Conservation (phyloP, 1,140 invertebrate genomes). For the Achatina immaculata region DNA sequence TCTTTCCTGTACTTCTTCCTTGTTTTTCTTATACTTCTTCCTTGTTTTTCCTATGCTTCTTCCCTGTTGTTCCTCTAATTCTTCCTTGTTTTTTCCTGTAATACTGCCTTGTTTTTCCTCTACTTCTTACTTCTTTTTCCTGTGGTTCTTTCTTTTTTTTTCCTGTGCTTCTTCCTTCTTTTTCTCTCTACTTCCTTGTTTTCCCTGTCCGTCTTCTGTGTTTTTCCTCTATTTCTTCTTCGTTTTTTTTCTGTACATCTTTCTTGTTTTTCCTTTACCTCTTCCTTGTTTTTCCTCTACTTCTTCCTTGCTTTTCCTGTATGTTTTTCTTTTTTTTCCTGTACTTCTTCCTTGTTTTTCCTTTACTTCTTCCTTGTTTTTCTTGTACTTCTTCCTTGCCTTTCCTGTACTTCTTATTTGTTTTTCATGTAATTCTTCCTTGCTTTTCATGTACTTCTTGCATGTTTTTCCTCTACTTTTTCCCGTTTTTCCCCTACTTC, state of each 20-base stretch:
- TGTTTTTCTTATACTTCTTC: background rate
- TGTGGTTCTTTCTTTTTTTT: background rate
- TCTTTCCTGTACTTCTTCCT: background rate
- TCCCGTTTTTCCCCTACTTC: background rate
- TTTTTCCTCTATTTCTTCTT: background rate
- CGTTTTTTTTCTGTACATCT: background rate
- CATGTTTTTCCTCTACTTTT: constrained; percentile 10
- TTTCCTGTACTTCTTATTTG: background rate
- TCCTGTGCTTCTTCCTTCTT: background rate
- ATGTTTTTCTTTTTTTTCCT: no score
- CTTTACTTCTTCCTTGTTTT: no score
- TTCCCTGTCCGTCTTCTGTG: background rate
- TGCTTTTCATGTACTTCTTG: no score
- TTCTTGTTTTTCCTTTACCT: constrained; percentile 4
- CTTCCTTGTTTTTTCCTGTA: background rate
- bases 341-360: no score
- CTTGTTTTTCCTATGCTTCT: no score
- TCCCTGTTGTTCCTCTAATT: no score
- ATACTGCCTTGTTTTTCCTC: background rate
- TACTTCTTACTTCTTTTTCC: background rate
- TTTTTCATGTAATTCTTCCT: no score
- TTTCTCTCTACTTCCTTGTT: background rate
- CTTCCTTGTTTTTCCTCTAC: constrained; percentile 1
- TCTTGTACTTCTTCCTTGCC: no score
- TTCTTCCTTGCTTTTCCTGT: background rate